phyloP scores from a whole-genome alignment of 2,113 vertebrate species.

The Eolophus roseicapilla region DNA sequence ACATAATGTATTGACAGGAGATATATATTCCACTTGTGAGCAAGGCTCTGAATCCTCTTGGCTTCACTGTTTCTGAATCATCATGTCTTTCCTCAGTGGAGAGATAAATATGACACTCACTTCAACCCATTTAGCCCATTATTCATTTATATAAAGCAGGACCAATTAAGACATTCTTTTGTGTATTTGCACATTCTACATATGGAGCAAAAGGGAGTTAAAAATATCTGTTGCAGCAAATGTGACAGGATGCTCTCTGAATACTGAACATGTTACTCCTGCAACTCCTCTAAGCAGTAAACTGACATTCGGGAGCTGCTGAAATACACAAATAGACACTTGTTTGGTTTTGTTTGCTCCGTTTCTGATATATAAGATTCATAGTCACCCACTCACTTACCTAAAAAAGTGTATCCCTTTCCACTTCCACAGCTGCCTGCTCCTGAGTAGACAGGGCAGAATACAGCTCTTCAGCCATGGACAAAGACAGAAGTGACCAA shows the following conservation, averaged over 20 bases:
- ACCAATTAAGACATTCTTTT: conserved; percentile 79
- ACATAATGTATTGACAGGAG: conserved; percentile 75
- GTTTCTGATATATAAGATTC: background rate
- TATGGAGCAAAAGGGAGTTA: conserved; percentile 73
- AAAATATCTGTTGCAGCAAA: conserved; percentile 75
- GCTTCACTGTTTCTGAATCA: conserved; percentile 75
- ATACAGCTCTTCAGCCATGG: background rate
- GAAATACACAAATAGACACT: background rate
- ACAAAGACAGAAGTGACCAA: background rate
- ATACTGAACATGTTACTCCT: conserved; percentile 51
- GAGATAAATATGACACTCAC: conserved; percentile 80
- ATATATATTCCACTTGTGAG: conserved; percentile 75
- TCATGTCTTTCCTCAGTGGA: conserved; percentile 73
- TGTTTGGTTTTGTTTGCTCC: conserved; percentile 21
- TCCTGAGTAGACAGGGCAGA: background rate
- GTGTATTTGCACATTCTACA: conserved; percentile 75
- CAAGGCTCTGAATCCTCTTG: conserved; percentile 62
- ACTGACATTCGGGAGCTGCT: background rate
- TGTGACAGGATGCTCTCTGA: conserved; percentile 65
- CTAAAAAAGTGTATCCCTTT: background rate
- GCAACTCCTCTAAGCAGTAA: background rate
- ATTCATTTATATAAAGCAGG: conserved; percentile 79
- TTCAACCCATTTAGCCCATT: conserved; percentile 79
- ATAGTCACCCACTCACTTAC: background rate
- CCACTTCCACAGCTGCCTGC: background rate